These are phyloP conservation scores for Prietella phreatophila DNA, from an alignment of 2,113 vertebrate species.

Conservation along the genomic window DNA sequence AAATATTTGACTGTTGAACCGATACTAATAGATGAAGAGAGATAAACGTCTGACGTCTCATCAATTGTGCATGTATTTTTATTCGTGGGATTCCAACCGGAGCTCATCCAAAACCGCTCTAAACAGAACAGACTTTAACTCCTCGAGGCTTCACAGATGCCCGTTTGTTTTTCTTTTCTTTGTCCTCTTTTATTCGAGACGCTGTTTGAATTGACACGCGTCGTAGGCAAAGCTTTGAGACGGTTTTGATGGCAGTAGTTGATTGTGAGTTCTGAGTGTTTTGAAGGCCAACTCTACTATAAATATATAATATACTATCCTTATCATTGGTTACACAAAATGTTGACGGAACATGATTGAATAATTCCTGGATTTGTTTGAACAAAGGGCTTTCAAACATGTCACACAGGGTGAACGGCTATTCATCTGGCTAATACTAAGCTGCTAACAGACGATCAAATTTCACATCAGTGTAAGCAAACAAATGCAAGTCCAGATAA, in stretches of 20 bases:
- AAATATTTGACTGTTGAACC: slow-evolving; percentile 1
- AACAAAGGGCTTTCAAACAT: not conserved
- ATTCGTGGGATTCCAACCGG: not conserved
- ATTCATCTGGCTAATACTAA: not conserved
- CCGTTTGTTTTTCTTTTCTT: not conserved
- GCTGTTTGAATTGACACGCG: not conserved
- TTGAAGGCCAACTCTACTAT: not conserved
- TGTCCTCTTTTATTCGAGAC: not conserved
- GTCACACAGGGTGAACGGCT: not conserved
- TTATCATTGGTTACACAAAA: not conserved
- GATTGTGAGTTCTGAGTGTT: not conserved
- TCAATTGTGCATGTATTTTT: not conserved
- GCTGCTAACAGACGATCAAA: not conserved
- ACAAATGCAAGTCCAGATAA: not conserved
- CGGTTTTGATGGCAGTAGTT: not conserved
- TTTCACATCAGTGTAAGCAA: not conserved
- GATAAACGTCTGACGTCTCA: not conserved
- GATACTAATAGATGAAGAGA: not conserved
- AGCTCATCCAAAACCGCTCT: not conserved
- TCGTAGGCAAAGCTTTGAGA: not conserved
- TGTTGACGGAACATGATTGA: not conserved
- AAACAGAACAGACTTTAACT: not conserved
- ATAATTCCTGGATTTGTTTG: not conserved
- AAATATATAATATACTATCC: not conserved
- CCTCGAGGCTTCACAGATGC: not conserved